These are phyloP conservation scores for Ibycter americanus DNA, from an alignment of 2,797 vertebrate genomes.

Conservation along the genomic window DNA sequence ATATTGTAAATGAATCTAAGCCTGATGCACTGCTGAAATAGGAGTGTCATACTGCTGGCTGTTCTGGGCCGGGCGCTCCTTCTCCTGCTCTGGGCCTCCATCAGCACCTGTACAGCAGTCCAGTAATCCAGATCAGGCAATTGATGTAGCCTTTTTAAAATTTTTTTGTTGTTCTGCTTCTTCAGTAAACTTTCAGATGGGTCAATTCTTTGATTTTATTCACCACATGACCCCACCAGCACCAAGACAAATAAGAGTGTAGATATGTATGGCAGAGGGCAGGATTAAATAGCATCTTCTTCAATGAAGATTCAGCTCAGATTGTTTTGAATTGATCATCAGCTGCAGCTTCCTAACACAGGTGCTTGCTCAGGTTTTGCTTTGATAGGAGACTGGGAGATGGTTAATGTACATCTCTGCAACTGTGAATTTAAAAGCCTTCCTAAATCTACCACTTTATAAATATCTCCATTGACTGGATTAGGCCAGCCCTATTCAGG, in stretches of 20 bases:
- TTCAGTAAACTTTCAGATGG: background rate
- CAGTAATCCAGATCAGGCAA: background rate
- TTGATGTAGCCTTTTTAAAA: background rate
- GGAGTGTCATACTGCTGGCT: background rate
- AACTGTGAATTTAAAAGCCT: background rate
- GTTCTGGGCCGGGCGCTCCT: rapidly evolving
- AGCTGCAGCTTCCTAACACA: background rate
- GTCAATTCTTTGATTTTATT: background rate
- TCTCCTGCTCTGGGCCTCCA: background rate
- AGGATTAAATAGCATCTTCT: background rate
- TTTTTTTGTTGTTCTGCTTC: background rate
- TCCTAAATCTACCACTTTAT: background rate
- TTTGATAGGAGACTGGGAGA: background rate
- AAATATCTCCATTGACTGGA: background rate
- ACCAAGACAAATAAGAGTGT: background rate
- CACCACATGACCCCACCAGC: background rate
- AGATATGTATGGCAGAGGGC: rapidly evolving
- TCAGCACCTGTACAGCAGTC: background rate
- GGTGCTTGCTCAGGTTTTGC: background rate
- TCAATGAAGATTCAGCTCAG: background rate
- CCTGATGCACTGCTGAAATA: background rate
- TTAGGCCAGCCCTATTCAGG: background rate
- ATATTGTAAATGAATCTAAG: background rate
- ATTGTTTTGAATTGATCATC: background rate
- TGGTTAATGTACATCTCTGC: background rate